Evolutionary conservation across 2,888 invertebrate species (phyloP).

Genomic region (Prosopocoilus inquinatus): DNA sequence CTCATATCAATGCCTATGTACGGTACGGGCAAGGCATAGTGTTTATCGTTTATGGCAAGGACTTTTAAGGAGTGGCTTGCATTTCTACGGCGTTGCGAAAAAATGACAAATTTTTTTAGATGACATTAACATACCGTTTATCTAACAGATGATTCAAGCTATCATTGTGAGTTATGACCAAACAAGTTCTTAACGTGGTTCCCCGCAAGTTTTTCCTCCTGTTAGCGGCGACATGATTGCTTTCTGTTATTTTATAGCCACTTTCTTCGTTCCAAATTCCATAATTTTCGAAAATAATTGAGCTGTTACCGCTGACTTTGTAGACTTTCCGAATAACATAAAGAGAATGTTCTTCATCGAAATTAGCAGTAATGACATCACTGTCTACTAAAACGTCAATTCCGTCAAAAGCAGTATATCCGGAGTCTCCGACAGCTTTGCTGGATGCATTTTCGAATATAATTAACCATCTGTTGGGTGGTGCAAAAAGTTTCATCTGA

Average conservation of each 20-base stretch:
- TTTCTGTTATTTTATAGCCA: slow-evolving; percentile 13
- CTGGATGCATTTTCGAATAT: background rate
- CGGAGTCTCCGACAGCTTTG: background rate
- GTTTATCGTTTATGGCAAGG: too few relatives aligned
- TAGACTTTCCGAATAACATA: slow-evolving; percentile 45
- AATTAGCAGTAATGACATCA: slow-evolving; percentile 51
- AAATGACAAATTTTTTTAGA: too few relatives aligned
- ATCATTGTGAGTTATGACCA: slow-evolving; percentile 61
- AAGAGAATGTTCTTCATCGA: slow-evolving; percentile 26
- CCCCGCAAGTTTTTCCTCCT: slow-evolving; percentile 53
- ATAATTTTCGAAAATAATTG: slow-evolving; percentile 33
- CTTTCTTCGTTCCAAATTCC: slow-evolving; percentile 32
- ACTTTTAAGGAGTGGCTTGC: too few relatives aligned
- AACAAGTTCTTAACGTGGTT: slow-evolving; percentile 54
- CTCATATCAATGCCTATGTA: too few relatives aligned
- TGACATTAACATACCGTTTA: slow-evolving; percentile 47
- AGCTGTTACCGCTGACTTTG: slow-evolving; percentile 27
- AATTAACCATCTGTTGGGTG: slow-evolving; percentile 55
- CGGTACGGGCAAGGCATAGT: too few relatives aligned
- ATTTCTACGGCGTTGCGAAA: too few relatives aligned
- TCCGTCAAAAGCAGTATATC: slow-evolving; percentile 20
- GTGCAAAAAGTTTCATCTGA: slow-evolving; percentile 50
- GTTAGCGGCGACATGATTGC: slow-evolving; percentile 33
- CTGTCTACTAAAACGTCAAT: slow-evolving; percentile 52
- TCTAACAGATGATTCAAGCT: slow-evolving; percentile 60